Base-by-base conservation (phyloP, 1,140 invertebrate species). In the Monomorium pharaonis region DNA sequence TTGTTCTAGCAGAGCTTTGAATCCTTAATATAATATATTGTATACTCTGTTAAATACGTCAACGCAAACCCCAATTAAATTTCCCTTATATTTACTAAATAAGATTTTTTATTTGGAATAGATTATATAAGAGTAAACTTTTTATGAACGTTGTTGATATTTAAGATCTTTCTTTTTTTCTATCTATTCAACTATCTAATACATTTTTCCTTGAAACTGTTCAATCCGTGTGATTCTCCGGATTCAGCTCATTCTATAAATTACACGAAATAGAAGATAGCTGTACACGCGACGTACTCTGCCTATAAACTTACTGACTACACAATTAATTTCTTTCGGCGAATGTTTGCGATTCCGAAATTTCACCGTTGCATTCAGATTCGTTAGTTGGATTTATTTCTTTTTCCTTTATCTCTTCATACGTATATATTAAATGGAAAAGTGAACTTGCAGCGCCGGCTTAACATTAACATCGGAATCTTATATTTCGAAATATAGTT, bases 401-500 rank as follows among this genome's bases (percentile, higher is more conserved):
- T 56, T 16, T 18, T 51, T 47, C 37, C 30, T 33, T 18, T 56
- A 60, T 12, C 10, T n/a, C n/a, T 56, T 37, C 30, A 5, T 21
- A 47, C 42, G 63, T 44, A 12, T 14, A 69, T 10, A 21, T 30
- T 4, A 33, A 3, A 63, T 76, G 87, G 58, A 86, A 58, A 54
- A 78, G 18, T 62, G 44, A 85, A 81, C 58, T 42, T 47, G 27
- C 14, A 24, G 42, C 69, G 24, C 75, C 42, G 42, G 33, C 75
- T 60, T 37, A 84, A 87, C 7, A 75, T 65, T 30, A 84, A 80
- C 44, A 89, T 86, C 85, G 54, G 65, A 69, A 88, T 88, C 89
- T 90, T 92, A 93, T 86, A 92, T 92, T 93, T 94, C 86, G 77
- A 92, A 92, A 93, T 93, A 94, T 94, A 94, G 92, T 93, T 94